phyloP scores from a whole-genome alignment of 2,888 invertebrate species.

The Agrochola litura region DNA sequence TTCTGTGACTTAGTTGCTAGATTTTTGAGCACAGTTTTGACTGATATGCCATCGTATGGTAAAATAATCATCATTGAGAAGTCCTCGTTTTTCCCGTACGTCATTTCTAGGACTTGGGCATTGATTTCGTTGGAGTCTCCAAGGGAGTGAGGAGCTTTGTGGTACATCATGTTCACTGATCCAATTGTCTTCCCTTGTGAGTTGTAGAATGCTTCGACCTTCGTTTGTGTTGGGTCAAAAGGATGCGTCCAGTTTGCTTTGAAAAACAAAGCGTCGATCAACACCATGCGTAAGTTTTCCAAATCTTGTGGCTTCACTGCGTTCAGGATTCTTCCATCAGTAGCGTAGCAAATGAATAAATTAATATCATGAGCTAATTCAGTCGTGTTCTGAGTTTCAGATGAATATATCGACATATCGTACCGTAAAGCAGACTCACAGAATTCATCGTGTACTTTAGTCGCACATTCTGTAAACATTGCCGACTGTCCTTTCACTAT shows the following conservation, averaged over 20 bases:
- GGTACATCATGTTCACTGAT: slow-evolving; percentile 94
- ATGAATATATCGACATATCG: slow-evolving; percentile 88
- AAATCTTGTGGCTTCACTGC: slow-evolving; percentile 89
- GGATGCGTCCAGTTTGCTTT: slow-evolving; percentile 93
- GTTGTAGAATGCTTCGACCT: slow-evolving; percentile 90
- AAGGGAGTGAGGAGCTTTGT: slow-evolving; percentile 90
- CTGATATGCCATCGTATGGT: slow-evolving; percentile 90
- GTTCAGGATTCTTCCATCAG: slow-evolving; percentile 92
- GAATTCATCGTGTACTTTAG: slow-evolving; percentile 83
- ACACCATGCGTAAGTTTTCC: slow-evolving; percentile 88
- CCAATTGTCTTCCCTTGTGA: slow-evolving; percentile 89
- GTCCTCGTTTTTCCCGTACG: slow-evolving; percentile 91
- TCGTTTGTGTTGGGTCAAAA: slow-evolving; percentile 91
- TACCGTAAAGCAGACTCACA: slow-evolving; percentile 86
- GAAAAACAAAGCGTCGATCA: slow-evolving; percentile 93
- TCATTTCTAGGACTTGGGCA: slow-evolving; percentile 92
- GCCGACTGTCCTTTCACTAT: slow-evolving; percentile 79
- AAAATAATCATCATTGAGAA: slow-evolving; percentile 92
- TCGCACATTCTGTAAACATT: slow-evolving; percentile 80
- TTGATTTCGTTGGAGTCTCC: slow-evolving; percentile 89
- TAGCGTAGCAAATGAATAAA: slow-evolving; percentile 92
- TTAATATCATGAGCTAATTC: slow-evolving; percentile 91
- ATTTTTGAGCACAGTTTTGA: slow-evolving; percentile 87
- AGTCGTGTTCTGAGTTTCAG: slow-evolving; percentile 89
- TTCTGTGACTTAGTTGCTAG: slow-evolving; percentile 85